These are phyloP conservation scores for Pantherophis alleghaniensis DNA, from an alignment of 2,797 vertebrate genomes.

Conservation along the genomic window DNA sequence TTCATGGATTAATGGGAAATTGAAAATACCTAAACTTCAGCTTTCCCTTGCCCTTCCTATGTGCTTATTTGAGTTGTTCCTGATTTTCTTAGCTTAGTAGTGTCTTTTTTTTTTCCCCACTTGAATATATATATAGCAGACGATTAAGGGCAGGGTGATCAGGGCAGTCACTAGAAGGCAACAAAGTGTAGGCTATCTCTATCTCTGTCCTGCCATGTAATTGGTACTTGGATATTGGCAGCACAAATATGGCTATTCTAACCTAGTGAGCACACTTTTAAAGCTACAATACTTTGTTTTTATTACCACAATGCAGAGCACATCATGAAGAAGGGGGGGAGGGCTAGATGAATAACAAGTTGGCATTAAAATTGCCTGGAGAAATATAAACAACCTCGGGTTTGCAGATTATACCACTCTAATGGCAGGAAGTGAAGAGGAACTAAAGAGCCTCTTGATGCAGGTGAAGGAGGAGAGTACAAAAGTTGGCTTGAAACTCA, in stretches of 20 bases:
- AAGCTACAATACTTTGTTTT: background rate
- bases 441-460: too few species aligned
- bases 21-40: background rate
- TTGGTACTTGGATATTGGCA: background rate
- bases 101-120: background rate
- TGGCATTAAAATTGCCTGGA: too few species aligned
- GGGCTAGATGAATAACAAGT: too few species aligned
- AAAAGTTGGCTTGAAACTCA: too few species aligned
- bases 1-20: too few species aligned
- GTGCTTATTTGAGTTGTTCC: background rate
- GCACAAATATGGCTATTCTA: background rate
- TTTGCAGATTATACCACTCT: too few species aligned
- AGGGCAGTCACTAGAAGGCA: background rate
- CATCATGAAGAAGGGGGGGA: too few species aligned
- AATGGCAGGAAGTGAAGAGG: too few species aligned
- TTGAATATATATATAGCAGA: slow-evolving; percentile 22
- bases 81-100: background rate
- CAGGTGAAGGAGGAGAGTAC: too few species aligned
- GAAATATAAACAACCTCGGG: too few species aligned
- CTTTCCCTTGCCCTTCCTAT: background rate
- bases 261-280: background rate
- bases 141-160: background rate
- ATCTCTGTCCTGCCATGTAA: background rate
- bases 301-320: background rate
- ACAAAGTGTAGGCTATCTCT: background rate